Conservation (phyloP, 2,888 invertebrate species). For the Nemotelus pantherinus region DNA sequence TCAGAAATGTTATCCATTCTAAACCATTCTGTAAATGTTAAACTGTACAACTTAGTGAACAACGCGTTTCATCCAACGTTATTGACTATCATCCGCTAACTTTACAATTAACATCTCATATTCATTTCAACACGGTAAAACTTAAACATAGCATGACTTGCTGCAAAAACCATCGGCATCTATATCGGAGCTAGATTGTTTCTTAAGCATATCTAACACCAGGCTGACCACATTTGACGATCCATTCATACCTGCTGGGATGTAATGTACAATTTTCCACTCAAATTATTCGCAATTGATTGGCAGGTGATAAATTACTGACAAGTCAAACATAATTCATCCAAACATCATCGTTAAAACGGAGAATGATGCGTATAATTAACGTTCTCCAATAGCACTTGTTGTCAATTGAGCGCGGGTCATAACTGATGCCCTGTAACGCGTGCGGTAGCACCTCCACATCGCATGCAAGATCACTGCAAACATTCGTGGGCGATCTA, state of each 20-base stretch:
- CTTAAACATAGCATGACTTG: too few relatives aligned
- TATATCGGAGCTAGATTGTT: too few relatives aligned
- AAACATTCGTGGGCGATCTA: too few relatives aligned
- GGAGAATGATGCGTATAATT: constrained; percentile 31
- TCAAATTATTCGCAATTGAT: constrained; percentile 32
- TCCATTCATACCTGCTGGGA: not conserved
- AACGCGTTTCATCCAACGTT: too few relatives aligned
- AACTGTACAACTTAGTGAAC: too few relatives aligned
- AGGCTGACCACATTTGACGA: not conserved
- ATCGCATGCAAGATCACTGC: not conserved
- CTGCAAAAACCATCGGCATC: too few relatives aligned
- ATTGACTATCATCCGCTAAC: too few relatives aligned
- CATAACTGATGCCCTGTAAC: not conserved
- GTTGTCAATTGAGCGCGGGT: constrained; percentile 38
- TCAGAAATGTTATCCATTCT: too few relatives aligned
- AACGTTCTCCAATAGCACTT: constrained; percentile 29
- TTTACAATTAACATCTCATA: too few relatives aligned
- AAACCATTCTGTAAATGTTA: too few relatives aligned
- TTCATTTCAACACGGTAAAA: too few relatives aligned
- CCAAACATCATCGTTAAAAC: constrained; percentile 4
- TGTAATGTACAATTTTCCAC: constrained; percentile 16
- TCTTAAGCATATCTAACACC: not conserved
- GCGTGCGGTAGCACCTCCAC: not conserved
- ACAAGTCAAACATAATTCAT: constrained; percentile 31
- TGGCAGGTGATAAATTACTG: constrained; percentile 40